These are phyloP conservation scores for Triplophysa tibetana DNA, from an alignment of 2,113 vertebrate species.

Conservation along the genomic window DNA sequence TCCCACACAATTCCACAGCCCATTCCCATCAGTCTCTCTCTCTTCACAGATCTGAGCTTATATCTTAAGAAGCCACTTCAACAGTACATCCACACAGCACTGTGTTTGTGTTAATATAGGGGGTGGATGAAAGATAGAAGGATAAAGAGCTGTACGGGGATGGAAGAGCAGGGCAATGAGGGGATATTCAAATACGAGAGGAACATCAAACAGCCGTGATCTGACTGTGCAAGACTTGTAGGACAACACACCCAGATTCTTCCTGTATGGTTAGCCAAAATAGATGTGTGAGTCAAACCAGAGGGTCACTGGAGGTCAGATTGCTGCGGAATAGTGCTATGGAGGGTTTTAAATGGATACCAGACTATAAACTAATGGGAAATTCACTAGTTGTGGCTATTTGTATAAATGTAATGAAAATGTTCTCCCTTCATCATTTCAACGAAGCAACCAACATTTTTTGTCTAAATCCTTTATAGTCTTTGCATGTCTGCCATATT, in stretches of 20 bases:
- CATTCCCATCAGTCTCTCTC: background rate
- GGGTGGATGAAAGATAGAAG: constrained; percentile 30
- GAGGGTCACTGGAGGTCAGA: constrained; percentile 58
- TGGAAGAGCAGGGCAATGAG: constrained; percentile 38
- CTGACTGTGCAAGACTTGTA: background rate
- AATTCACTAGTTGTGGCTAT: background rate
- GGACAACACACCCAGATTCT: constrained; percentile 17
- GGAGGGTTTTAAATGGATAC: constrained; percentile 1
- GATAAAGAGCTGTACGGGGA: constrained; percentile 31
- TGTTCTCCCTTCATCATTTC: no score
- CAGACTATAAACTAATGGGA: background rate
- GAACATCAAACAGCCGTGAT: constrained; percentile 1
- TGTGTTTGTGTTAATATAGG: constrained; percentile 25
- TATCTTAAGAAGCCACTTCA: constrained; percentile 23
- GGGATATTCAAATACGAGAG: constrained; percentile 47
- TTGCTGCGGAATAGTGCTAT: constrained; percentile 17
- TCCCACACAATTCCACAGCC: background rate
- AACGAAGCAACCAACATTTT: no score
- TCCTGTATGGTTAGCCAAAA: background rate
- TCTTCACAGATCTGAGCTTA: constrained; percentile 9
- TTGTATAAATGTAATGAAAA: no score
- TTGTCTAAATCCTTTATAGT: background rate
- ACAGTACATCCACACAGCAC: constrained; percentile 2
- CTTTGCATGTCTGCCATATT: background rate
- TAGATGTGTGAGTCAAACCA: constrained; percentile 56